A percentile compares a stretch with the other conserved stretches of the same genome.
Evolutionary conservation across 2,888 invertebrate genomes (phyloP).

Genomic region (Formica aserva): DNA sequence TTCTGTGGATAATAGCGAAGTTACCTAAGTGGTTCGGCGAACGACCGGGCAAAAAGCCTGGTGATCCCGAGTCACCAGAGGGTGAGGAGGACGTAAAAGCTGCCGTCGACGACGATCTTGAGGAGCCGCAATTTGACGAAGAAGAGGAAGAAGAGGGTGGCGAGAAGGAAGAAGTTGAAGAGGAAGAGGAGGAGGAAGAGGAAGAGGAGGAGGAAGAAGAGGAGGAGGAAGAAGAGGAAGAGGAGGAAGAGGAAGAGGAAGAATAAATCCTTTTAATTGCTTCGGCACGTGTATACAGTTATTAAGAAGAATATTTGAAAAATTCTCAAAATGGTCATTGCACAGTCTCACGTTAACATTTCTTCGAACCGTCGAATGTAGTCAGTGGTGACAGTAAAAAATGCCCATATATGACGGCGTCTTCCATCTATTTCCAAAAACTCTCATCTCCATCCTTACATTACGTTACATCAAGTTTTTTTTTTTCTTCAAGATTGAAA

Average conservation of each 20-base stretch:
- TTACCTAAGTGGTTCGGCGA: constrained; percentile 98
- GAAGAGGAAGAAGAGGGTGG: constrained; percentile 92
- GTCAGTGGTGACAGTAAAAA: constrained; percentile 66
- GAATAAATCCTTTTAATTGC: constrained; percentile 37
- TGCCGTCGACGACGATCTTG: constrained; percentile 90
- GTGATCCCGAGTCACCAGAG: constrained; percentile 95
- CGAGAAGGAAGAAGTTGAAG: constrained; percentile 90
- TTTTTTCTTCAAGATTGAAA: not conserved
- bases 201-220: constrained; percentile 83
- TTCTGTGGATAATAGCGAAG: constrained; percentile 89
- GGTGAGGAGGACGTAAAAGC: constrained; percentile 95
- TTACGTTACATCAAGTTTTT: not conserved
- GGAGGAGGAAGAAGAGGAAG: constrained; percentile 83
- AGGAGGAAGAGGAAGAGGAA: constrained; percentile 81
- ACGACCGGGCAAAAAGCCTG: constrained; percentile 96
- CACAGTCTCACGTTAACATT: constrained; percentile 62
- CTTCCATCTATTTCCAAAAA: constrained; percentile 26
- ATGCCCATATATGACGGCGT: constrained; percentile 15
- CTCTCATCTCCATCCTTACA: constrained; percentile 41
- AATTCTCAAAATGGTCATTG: constrained; percentile 56
- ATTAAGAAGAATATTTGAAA: constrained; percentile 20
- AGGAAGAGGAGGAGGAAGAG: constrained; percentile 86
- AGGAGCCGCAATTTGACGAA: constrained; percentile 89
- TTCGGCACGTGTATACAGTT: constrained; percentile 3
- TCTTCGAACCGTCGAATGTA: constrained; percentile 62